Base-by-base conservation (phyloP, 2,888 invertebrate species). In the Sabatieria punctata region DNA sequence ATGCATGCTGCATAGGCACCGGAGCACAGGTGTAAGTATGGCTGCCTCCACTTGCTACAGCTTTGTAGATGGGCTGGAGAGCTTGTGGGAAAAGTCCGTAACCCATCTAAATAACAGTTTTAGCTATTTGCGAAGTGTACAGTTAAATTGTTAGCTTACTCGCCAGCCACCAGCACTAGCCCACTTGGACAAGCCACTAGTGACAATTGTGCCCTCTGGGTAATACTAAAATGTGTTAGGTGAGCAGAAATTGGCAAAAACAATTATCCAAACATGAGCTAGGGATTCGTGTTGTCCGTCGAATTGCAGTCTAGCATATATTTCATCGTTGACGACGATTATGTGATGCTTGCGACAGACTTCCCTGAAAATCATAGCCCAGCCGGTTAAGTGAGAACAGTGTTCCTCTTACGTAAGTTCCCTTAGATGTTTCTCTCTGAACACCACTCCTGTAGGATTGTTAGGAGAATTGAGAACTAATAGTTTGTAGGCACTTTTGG, bases 141-240 rank as follows among this genome's bases (percentile, higher is more conserved):
- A n/a, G n/a, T n/a, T n/a, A n/a, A n/a, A n/a, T n/a, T n/a, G n/a
- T 63, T 56, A 33, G 51, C 60, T 54, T 52, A 66, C 65, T 54
- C 67, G 50, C 66, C 66, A 67, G 2, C 67, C 67, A 8, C 67
- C 67, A 39, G 63, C 62, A 50, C 65, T 61, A n/a, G 66, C 63
- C 66, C 67, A 67, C 51, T 67, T 67, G n/a, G 67, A 67, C 44
- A 66, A 45, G 2, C 66, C 66, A 4, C 57, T 57, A 50, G 63
- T 61, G 18, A 67, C 42, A 8, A 67, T 57, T 2, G 65, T 65
- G 15, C 66, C 65, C 47, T 67, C 67, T 22, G 66, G 66, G 49
- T 66, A 67, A 30, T 55, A 55, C 65, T 66, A 54, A 8, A 52
- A 49, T 30, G 8, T 30, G 30, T 30, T 11, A 8, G 8, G 15